A percentile compares a stretch with the other conserved stretches of the same genome.
These are phyloP conservation scores for Stenoptilia bipunctidactyla DNA, from an alignment of 2,888 invertebrate species.

Conservation along the genomic window DNA sequence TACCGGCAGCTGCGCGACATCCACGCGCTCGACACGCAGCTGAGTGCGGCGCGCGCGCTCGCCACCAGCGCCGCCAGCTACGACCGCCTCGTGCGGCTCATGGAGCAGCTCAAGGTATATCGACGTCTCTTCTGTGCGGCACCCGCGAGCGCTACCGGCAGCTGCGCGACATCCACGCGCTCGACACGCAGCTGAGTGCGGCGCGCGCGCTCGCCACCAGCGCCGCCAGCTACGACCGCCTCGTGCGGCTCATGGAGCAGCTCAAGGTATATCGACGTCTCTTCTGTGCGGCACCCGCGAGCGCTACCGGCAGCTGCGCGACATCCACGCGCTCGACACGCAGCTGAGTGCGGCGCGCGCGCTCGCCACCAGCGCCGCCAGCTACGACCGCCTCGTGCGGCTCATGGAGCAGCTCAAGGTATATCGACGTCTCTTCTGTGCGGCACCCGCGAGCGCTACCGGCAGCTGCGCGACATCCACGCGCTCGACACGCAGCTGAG, in stretches of 20 bases:
- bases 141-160: conserved; percentile 96
- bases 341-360: conserved; percentile 81
- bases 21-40: conserved; percentile 91
- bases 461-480: conserved; percentile 93
- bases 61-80: conserved; percentile 77
- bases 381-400: conserved; percentile 93
- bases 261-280: conserved; percentile 80
- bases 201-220: conserved; percentile 56
- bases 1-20: conserved; percentile 95
- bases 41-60: conserved; percentile 75
- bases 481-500: conserved; percentile 91
- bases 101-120: conserved; percentile 88
- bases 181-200: conserved; percentile 89
- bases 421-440: no score
- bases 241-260: conserved; percentile 96
- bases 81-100: conserved; percentile 92
- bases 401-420: conserved; percentile 96
- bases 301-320: conserved; percentile 92
- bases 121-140: conserved; percentile 95
- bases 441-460: conserved; percentile 96
- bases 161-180: conserved; percentile 91
- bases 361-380: conserved; percentile 64
- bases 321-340: conserved; percentile 92
- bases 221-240: conserved; percentile 85
- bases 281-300: no score